Percentiles rank a stretch among this genome's conserved stretches.
phyloP scores from a whole-genome alignment of 2,888 invertebrate genomes.

The Noctua janthe region DNA sequence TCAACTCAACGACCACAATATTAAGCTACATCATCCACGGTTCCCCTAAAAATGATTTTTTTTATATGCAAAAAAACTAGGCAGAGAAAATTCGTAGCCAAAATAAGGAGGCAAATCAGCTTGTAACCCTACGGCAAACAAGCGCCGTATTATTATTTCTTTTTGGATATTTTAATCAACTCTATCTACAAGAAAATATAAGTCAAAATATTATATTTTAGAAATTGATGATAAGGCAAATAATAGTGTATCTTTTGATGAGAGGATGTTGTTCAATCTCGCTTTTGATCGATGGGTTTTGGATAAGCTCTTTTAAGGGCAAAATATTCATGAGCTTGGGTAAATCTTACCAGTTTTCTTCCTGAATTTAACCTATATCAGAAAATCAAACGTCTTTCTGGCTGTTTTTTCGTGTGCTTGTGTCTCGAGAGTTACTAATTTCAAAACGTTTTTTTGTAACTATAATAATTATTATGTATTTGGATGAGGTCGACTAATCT shows the following conservation, averaged over 20 bases:
- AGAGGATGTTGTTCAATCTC: constrained; percentile 34
- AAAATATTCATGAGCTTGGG: constrained; percentile 38
- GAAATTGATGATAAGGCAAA: constrained; percentile 34
- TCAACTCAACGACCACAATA: not conserved
- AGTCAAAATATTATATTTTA: constrained; percentile 46
- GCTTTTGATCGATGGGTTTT: constrained; percentile 29
- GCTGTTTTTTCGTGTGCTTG: too few species aligned
- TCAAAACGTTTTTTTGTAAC: not conserved
- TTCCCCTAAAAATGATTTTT: constrained; percentile 29
- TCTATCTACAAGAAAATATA: constrained; percentile 42
- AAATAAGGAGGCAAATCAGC: constrained; percentile 60
- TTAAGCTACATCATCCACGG: constrained; percentile 14
- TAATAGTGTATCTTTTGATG: constrained; percentile 29
- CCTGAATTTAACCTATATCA: not conserved
- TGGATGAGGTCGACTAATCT: not conserved
- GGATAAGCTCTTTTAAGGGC: not conserved
- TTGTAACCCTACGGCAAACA: constrained; percentile 67
- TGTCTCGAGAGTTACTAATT: not conserved
- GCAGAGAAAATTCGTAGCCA: constrained; percentile 43
- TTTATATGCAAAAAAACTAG: constrained; percentile 40
- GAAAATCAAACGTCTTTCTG: not conserved
- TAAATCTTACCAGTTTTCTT: constrained; percentile 12
- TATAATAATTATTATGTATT: too few species aligned
- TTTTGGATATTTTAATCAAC: constrained; percentile 63
- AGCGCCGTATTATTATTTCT: constrained; percentile 50